A percentile compares a stretch with the other conserved stretches of the same genome.
Evolutionary conservation across 1,140 invertebrate species (phyloP).

Genomic region (Anastrepha obliqua): DNA sequence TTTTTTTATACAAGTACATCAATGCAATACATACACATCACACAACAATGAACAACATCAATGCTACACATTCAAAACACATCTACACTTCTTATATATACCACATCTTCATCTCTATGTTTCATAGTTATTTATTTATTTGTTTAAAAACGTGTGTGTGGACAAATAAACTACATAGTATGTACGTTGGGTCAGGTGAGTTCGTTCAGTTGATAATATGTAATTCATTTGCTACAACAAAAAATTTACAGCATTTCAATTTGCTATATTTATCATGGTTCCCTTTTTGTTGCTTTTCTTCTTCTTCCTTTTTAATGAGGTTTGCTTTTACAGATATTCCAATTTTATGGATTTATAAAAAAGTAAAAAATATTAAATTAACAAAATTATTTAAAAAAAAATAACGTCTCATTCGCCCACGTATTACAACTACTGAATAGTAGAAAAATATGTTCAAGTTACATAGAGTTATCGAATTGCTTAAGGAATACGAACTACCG

Average conservation of each 20-base stretch:
- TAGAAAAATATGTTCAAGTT: slow-evolving; percentile 1
- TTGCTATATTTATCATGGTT: not conserved
- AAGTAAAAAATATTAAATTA: not conserved
- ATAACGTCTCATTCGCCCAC: not conserved
- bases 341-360: not conserved
- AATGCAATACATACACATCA: slow-evolving; percentile 27
- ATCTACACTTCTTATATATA: slow-evolving; percentile 29
- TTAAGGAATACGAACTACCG: not conserved
- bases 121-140: not conserved
- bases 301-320: not conserved
- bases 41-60: slow-evolving; percentile 39
- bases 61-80: slow-evolving; percentile 33
- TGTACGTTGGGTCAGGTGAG: slow-evolving; percentile 39
- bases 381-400: not conserved
- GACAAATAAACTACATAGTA: slow-evolving; percentile 31
- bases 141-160: slow-evolving; percentile 33
- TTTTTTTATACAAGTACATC: not conserved
- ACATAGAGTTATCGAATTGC: not conserved
- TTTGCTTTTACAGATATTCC: not conserved
- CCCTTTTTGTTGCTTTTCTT: not conserved
- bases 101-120: not conserved
- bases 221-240: slow-evolving; percentile 16
- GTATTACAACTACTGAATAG: not conserved
- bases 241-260: not conserved
- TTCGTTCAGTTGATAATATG: slow-evolving; percentile 27